A percentile compares a stretch with the other conserved stretches of the same genome.
phyloP scores from a whole-genome alignment of 2,888 invertebrate genomes.

The Epicampocera succincta region DNA sequence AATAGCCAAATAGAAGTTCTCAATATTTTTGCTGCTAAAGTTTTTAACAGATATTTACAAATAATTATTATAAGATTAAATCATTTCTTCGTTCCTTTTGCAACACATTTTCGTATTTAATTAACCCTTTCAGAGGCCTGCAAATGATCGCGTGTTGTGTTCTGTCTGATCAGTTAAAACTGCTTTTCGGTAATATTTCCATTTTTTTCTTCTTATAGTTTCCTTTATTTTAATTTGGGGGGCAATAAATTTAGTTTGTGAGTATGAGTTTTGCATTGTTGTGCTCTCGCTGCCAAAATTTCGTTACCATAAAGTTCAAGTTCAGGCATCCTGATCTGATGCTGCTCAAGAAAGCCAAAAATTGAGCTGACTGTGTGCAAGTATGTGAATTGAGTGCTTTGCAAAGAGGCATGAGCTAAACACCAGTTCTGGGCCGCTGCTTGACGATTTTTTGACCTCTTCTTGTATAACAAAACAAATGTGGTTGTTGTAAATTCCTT shows the following conservation, averaged over 20 bases:
- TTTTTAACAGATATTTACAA: too few relatives aligned
- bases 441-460: neutral
- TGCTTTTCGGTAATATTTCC: constrained; percentile 22
- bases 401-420: constrained; percentile 7
- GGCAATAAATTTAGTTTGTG: neutral
- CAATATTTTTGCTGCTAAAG: too few relatives aligned
- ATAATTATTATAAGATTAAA: too few relatives aligned
- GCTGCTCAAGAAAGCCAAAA: constrained; percentile 23
- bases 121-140: neutral
- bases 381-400: neutral
- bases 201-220: constrained; percentile 23
- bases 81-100: too few relatives aligned
- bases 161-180: constrained; percentile 33
- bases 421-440: neutral
- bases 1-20: too few relatives aligned
- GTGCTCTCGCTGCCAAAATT: neutral
- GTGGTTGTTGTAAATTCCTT: constrained; percentile 38
- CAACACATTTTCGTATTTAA: too few relatives aligned
- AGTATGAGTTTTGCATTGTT: neutral
- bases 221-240: constrained; percentile 2
- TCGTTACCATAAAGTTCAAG: constrained; percentile 73
- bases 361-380: constrained; percentile 43
- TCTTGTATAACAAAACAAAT: neutral
- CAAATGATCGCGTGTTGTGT: constrained; percentile 33
- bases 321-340: constrained; percentile 73